Percentiles rank a stretch among this genome's conserved stretches.
Conservation (phyloP, 2,113 vertebrate species). For the Microtus richardsoni region DNA sequence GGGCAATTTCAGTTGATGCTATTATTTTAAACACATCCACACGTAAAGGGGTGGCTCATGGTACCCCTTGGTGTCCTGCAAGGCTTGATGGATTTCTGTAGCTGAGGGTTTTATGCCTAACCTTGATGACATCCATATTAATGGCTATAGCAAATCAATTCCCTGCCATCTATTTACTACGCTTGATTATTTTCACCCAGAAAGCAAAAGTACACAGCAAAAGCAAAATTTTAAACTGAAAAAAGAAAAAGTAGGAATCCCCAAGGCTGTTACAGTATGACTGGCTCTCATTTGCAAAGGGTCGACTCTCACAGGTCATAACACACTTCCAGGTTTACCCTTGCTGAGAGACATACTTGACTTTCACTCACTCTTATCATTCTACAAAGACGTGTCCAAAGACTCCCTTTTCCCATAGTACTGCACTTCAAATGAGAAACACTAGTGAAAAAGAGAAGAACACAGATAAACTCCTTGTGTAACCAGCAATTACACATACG, state of each 20-base stretch:
- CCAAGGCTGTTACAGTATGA: not conserved
- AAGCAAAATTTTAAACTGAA: conserved; percentile 41
- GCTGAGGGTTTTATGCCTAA: not conserved
- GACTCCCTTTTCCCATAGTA: not conserved
- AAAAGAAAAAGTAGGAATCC: not conserved
- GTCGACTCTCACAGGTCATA: not conserved
- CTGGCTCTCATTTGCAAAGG: not conserved
- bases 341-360: not conserved
- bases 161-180: not conserved
- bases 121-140: conserved; percentile 20
- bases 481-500: not conserved
- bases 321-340: not conserved
- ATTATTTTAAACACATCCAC: not conserved
- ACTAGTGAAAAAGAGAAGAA: not conserved
- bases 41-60: not conserved
- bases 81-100: not conserved
- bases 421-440: conserved; percentile 16
- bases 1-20: not conserved
- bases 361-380: not conserved
- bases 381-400: not conserved
- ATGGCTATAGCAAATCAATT: conserved; percentile 10
- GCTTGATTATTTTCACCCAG: not conserved
- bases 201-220: not conserved
- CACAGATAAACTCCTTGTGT: not conserved
- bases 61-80: not conserved